Conservation (phyloP, 2,797 vertebrate species). For the Danio jaintianensis region DNA sequence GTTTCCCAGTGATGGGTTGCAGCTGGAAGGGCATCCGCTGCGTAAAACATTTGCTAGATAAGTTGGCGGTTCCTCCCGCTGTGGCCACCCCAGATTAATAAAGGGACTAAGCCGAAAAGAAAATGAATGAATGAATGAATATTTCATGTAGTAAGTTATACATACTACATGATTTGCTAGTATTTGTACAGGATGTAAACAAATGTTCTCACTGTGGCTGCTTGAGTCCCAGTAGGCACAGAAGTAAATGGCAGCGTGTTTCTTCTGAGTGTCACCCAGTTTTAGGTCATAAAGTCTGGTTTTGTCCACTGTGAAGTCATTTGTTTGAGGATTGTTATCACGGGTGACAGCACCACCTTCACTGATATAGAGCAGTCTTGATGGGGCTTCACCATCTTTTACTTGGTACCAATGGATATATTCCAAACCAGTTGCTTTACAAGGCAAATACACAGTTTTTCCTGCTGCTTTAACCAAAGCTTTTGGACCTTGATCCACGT, state of each 20-base stretch:
- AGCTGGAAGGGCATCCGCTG: too few relatives aligned
- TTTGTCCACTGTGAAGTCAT: conserved; percentile 30
- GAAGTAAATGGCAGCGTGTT: conserved; percentile 27
- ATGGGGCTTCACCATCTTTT: conserved; percentile 32
- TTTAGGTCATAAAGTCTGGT: conserved; percentile 31
- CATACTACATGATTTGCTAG: too few relatives aligned
- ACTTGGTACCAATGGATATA: conserved; percentile 59
- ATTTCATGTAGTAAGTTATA: neutral
- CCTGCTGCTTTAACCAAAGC: conserved; percentile 4
- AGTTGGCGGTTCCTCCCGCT: too few relatives aligned
- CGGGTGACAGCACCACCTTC: accelerated
- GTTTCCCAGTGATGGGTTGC: too few relatives aligned
- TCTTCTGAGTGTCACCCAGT: neutral
- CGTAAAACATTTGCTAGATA: too few relatives aligned
- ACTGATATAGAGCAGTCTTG: conserved; percentile 38
- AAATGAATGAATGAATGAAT: too few relatives aligned
- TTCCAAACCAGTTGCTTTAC: neutral
- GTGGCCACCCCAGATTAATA: too few relatives aligned
- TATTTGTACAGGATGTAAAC: conserved; percentile 37
- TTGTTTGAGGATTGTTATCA: neutral
- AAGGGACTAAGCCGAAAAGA: too few relatives aligned
- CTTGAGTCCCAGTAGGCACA: conserved; percentile 28
- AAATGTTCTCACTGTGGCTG: conserved; percentile 14
- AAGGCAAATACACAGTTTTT: conserved; percentile 27
- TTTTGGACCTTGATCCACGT: neutral